These are phyloP conservation scores for Hemiscyllium ocellatum DNA, from an alignment of 2,113 vertebrate genomes.

Conservation along the genomic window DNA sequence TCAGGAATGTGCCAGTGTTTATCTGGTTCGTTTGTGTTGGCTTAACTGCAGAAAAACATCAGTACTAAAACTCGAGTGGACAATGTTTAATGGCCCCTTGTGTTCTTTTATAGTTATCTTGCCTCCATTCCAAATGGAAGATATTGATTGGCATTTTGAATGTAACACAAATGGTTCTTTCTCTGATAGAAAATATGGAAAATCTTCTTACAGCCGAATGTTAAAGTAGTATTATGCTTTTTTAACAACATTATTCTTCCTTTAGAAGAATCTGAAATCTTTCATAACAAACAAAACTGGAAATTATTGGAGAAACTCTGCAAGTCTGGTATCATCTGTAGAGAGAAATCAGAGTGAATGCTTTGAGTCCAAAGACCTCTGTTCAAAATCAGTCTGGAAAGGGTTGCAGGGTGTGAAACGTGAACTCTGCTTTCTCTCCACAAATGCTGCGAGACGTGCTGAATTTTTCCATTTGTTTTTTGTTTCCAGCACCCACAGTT, in stretches of 20 bases:
- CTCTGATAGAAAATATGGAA: background rate
- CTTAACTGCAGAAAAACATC: background rate
- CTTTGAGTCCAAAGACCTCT: too few species aligned
- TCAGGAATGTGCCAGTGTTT: background rate
- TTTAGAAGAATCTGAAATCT: background rate
- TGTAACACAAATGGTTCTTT: background rate
- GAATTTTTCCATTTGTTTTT: too few species aligned
- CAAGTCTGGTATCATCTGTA: too few species aligned
- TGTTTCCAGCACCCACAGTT: too few species aligned
- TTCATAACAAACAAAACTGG: too few species aligned
- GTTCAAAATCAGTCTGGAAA: too few species aligned
- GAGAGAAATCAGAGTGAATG: too few species aligned
- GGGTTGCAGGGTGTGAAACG: too few species aligned
- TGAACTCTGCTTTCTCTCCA: too few species aligned
- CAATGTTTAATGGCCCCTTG: background rate
- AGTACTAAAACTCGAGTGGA: background rate
- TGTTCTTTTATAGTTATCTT: background rate
- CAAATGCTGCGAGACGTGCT: too few species aligned
- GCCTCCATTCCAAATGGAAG: background rate
- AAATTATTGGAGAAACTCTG: too few species aligned
- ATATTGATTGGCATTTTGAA: background rate
- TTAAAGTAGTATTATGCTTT: background rate
- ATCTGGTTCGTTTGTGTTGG: background rate
- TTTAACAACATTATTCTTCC: background rate
- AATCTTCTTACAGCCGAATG: background rate